Evolutionary conservation across 2,113 vertebrate genomes (phyloP), one percentile per base, ranked within the genome.

Genomic region (Anarhynchus alexandrinus): DNA sequence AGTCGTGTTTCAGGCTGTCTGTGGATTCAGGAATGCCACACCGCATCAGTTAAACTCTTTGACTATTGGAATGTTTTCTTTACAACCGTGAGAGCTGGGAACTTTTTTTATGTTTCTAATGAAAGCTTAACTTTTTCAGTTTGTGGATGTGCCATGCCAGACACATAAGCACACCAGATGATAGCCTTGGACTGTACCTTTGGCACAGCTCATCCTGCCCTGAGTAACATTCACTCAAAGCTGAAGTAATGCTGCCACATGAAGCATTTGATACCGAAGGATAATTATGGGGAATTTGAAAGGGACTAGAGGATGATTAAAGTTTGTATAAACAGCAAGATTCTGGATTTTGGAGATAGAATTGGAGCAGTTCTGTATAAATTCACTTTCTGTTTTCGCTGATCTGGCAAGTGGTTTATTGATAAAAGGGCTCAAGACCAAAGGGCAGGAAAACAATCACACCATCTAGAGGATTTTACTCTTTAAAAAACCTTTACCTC

Each of bases 241-340:
- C 81, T 91, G 84, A 95, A 95, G 91, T 79, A 91, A 81, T 91
- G 59, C 80, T 86, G 89, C 91, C 93, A 93, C 90, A 82, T 95
- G 77, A 96, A 95, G 94, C 5, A 7, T 38, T 94, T 85, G 54
- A 43, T 95, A 34, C 80, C 76, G 40, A 82, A 82, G 70, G 70
- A 62, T 91, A 96, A 95, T 97, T 89, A 90, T 52, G 57, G 94
- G 57, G 81, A 58, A 66, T 94, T 71, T 91, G 78, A 91, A 95
- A 82, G 70, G 47, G 58, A 86, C 93, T 91, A 66, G 72, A 76
- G 73, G n/a, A 82, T 90, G 66, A 95, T 87, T 93, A 80, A 95
- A 87, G 82, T 94, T 95, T 93, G 69, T 81, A 42, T 82, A 95
- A 96, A 76, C 81, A 95, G 61, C 52, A 67, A 27, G 61, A 94